phyloP scores from a whole-genome alignment of 2,797 vertebrate genomes.

The Micropoecilia bifurca region DNA sequence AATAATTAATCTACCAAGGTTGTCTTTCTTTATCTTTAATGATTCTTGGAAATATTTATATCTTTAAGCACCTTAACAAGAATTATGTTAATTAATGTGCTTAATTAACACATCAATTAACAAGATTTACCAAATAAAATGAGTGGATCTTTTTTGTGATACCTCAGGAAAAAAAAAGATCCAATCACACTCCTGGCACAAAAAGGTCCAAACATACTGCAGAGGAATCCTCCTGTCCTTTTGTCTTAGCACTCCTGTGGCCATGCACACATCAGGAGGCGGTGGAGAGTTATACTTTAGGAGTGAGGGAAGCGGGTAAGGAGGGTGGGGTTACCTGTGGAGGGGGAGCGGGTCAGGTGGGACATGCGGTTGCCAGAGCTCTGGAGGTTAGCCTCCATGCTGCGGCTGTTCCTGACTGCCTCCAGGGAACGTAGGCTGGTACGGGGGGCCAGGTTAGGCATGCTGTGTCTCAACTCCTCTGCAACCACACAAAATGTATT shows the following conservation, averaged over 20 bases:
- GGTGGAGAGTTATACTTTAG: not conserved
- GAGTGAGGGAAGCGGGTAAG: slow-evolving; percentile 41
- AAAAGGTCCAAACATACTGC: not conserved
- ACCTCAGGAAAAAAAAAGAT: not conserved
- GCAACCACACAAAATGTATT: slow-evolving; percentile 75
- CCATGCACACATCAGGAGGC: slow-evolving; percentile 38
- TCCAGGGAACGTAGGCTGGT: slow-evolving; percentile 89
- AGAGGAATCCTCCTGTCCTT: not conserved
- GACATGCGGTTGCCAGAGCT: slow-evolving; percentile 90
- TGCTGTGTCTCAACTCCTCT: slow-evolving; percentile 94
- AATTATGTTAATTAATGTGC: not conserved
- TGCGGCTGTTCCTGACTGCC: slow-evolving; percentile 91
- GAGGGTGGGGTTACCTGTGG: slow-evolving; percentile 81
- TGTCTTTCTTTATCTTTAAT: not conserved
- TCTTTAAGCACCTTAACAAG: not conserved
- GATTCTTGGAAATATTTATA: not conserved
- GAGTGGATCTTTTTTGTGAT: not conserved
- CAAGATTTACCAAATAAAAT: not conserved
- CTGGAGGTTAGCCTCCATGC: slow-evolving; percentile 94
- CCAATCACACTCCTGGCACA: not conserved
- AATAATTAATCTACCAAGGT: not conserved
- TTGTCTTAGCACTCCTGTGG: slow-evolving; percentile 8
- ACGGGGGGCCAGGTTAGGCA: slow-evolving; percentile 92
- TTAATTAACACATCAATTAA: too few species aligned
- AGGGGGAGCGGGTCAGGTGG: slow-evolving; percentile 86